Percentiles rank a stretch among this genome's conserved stretches.
These are phyloP conservation scores for Chamaetylas fuelleborni DNA, from an alignment of 2,113 vertebrate genomes.

Conservation along the genomic window DNA sequence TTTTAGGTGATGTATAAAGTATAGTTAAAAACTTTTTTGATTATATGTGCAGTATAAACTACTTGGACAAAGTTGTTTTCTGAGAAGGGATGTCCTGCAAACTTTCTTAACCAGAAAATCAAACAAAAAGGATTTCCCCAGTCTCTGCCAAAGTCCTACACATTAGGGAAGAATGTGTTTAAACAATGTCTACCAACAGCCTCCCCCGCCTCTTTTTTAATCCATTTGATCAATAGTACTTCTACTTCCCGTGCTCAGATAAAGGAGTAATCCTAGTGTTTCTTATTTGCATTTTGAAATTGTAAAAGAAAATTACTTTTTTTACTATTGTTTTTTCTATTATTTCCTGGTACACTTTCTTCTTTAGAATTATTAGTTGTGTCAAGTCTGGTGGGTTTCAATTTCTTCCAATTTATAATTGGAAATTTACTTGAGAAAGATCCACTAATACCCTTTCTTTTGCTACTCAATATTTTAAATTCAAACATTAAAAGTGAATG, in stretches of 20 bases:
- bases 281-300: neutral
- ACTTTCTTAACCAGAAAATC: neutral
- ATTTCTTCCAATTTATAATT: neutral
- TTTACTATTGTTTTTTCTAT: neutral
- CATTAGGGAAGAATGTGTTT: neutral
- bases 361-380: neutral
- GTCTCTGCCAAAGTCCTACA: neutral
- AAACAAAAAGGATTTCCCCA: neutral
- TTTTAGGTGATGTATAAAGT: neutral
- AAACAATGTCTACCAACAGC: neutral
- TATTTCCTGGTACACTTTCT: neutral
- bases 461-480: neutral
- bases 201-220: neutral
- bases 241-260: neutral
- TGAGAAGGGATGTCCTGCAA: neutral
- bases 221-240: neutral
- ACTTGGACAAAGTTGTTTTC: neutral
- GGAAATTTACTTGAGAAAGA: neutral
- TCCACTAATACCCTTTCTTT: neutral
- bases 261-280: neutral
- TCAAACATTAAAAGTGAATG: neutral
- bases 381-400: neutral
- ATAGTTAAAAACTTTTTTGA: neutral
- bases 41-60: neutral
- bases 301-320: neutral